Conservation (phyloP, 2,113 vertebrate species). For the Macrotis lagotis region DNA sequence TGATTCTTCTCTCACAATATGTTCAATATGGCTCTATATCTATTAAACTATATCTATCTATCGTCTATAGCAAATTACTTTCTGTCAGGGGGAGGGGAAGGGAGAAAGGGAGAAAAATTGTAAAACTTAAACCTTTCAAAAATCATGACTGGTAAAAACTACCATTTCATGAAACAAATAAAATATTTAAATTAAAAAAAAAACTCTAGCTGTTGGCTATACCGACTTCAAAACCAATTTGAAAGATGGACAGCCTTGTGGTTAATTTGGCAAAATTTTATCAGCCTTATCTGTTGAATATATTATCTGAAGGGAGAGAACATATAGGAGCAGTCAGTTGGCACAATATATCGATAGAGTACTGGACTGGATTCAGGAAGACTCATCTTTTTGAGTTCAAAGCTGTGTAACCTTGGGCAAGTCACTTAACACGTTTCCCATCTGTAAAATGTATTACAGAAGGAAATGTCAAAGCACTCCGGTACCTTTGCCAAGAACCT, state of each 20-base stretch:
- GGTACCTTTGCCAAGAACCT: not conserved
- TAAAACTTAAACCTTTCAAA: too few species aligned
- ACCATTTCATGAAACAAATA: too few species aligned
- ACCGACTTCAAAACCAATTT: conserved; percentile 27
- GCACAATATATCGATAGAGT: not conserved
- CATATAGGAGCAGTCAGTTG: not conserved
- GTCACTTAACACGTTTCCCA: not conserved
- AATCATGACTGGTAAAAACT: too few species aligned
- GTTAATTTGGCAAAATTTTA: not conserved
- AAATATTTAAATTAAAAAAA: too few species aligned
- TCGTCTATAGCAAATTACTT: too few species aligned
- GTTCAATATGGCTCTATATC: too few species aligned
- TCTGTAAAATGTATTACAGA: not conserved
- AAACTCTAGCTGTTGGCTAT: conserved; percentile 51
- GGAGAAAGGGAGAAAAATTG: too few species aligned
- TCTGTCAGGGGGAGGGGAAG: too few species aligned
- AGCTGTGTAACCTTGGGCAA: not conserved
- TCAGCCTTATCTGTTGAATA: conserved; percentile 47
- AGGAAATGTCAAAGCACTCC: not conserved
- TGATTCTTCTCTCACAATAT: too few species aligned
- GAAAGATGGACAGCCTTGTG: conserved; percentile 56
- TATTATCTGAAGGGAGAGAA: conserved; percentile 23
- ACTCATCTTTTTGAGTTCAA: not conserved
- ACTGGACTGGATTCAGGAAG: not conserved
- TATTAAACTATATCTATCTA: too few species aligned